Percentiles rank a stretch among this genome's conserved stretches.
Conservation (phyloP, 2,888 invertebrate species). For the Hesperia comma region DNA sequence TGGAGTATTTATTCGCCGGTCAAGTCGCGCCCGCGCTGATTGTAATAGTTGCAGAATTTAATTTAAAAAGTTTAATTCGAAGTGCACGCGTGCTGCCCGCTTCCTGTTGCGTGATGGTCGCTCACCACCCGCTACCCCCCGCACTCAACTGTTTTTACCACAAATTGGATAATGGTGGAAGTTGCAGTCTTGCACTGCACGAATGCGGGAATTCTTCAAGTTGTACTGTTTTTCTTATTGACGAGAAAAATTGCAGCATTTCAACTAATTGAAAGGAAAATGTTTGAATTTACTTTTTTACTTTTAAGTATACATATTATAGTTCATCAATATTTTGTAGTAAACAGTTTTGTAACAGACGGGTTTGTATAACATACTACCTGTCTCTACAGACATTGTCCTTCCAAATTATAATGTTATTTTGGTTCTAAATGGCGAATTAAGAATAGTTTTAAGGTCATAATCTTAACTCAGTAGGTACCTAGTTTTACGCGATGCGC, state of each 20-base stretch:
- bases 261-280: background rate
- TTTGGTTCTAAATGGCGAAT: no score
- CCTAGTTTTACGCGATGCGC: no score
- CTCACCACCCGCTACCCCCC: background rate
- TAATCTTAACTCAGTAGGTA: no score
- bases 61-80: slow-evolving; percentile 23
- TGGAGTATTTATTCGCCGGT: slow-evolving; percentile 31
- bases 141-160: slow-evolving; percentile 16
- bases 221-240: background rate
- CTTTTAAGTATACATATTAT: no score
- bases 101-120: slow-evolving; percentile 3
- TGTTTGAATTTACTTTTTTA: no score
- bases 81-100: slow-evolving; percentile 4
- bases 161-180: slow-evolving; percentile 26
- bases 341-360: no score
- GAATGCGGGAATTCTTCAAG: slow-evolving; percentile 13
- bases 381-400: no score
- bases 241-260: background rate
- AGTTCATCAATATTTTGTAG: no score
- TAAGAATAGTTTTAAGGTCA: no score
- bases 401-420: no score
- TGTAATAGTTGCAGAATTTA: slow-evolving; percentile 24
- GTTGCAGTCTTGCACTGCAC: slow-evolving; percentile 6
- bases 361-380: no score
- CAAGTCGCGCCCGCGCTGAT: slow-evolving; percentile 15